A percentile compares a stretch with the other conserved stretches of the same genome.
Conservation (phyloP, 2,797 vertebrate species). For the Falco novaeseelandiae region DNA sequence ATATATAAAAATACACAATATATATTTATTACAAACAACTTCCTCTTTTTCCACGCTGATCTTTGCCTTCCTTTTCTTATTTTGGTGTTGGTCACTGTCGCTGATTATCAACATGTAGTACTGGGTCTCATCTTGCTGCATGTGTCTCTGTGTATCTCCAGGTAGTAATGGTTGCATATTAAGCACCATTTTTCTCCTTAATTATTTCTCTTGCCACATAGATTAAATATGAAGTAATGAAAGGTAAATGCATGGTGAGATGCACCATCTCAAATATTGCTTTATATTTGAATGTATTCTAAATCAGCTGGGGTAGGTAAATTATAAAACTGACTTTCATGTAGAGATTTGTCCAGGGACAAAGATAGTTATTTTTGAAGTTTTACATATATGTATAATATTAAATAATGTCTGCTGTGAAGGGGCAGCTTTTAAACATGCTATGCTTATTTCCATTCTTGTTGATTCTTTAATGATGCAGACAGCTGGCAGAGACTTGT, state of each 20-base stretch:
- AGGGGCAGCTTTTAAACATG: not conserved
- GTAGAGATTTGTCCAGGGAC: not conserved
- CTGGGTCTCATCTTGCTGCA: not conserved
- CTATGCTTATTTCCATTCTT: not conserved
- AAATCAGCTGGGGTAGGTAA: fast-evolving
- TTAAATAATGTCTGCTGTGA: not conserved
- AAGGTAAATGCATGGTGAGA: not conserved
- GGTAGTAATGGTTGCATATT: not conserved
- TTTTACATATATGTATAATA: fast-evolving
- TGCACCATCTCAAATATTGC: not conserved
- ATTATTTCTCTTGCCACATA: not conserved
- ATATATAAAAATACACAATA: not conserved
- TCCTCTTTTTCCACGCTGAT: fast-evolving
- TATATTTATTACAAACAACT: not conserved
- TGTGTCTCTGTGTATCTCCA: not conserved
- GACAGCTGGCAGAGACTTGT: not conserved
- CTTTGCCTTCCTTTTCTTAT: not conserved
- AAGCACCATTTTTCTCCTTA: not conserved
- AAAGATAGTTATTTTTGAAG: not conserved
- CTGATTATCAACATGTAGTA: not conserved
- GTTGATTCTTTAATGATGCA: not conserved
- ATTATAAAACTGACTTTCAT: not conserved
- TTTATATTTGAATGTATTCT: not conserved
- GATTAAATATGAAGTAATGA: not conserved
- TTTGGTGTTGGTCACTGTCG: not conserved